Conservation (phyloP, 2,888 invertebrate species). For the Limenitis camilla region DNA sequence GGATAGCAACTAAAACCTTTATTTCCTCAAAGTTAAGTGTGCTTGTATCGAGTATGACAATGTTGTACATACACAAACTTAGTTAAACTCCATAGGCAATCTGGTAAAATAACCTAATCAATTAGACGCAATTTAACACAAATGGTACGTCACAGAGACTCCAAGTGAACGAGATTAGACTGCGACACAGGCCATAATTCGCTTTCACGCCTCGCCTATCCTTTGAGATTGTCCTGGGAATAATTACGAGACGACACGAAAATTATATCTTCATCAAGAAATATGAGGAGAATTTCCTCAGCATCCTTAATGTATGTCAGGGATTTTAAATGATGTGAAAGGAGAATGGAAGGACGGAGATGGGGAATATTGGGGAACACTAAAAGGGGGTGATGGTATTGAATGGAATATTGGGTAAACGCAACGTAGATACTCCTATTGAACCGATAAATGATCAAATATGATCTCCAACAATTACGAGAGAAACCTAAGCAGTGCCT, state of each 20-base stretch:
- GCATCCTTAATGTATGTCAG: neutral
- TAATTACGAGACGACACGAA: slow-evolving; percentile 2
- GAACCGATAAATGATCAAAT: no score
- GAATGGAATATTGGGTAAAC: no score
- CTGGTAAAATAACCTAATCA: slow-evolving; percentile 4
- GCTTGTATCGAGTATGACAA: no score
- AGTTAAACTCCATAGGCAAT: neutral
- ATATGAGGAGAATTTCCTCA: neutral
- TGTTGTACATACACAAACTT: neutral
- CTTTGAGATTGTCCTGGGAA: slow-evolving; percentile 2
- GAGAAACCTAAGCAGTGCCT: no score
- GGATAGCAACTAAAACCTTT: no score
- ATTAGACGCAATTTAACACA: slow-evolving; percentile 8
- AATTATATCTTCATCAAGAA: neutral
- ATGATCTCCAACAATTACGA: no score
- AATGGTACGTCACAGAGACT: slow-evolving; percentile 2
- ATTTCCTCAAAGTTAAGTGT: no score
- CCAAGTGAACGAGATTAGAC: slow-evolving; percentile 4
- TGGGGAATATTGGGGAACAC: no score
- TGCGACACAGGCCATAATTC: slow-evolving; percentile 8
- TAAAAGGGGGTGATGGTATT: no score
- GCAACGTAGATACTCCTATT: no score
- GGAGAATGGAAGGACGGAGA: no score
- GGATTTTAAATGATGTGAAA: no score
- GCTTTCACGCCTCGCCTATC: slow-evolving; percentile 10